Conservation (phyloP, 2,113 vertebrate species). For the Brevimyrus niger region DNA sequence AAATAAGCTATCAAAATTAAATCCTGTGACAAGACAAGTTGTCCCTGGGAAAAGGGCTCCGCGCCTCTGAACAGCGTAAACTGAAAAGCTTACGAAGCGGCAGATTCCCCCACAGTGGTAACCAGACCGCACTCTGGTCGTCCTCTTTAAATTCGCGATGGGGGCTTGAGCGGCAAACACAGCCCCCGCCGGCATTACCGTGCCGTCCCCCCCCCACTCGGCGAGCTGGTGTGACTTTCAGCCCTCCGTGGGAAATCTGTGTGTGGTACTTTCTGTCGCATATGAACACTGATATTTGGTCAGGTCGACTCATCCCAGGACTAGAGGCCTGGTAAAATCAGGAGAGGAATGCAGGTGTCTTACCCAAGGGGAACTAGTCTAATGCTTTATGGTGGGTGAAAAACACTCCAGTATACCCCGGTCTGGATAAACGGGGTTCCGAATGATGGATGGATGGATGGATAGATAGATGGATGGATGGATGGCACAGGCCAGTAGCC, state of each 20-base stretch:
- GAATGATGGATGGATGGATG: not conserved
- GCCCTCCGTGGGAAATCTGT: not conserved
- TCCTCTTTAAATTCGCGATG: slow-evolving; percentile 30
- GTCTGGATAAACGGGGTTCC: not conserved
- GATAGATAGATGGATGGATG: not conserved
- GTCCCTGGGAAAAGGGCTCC: not conserved
- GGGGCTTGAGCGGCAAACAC: slow-evolving; percentile 2
- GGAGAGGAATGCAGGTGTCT: not conserved
- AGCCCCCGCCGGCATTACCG: too few species aligned
- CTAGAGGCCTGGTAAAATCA: not conserved
- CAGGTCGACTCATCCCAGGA: not conserved
- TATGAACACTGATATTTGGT: not conserved
- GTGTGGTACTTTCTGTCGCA: not conserved
- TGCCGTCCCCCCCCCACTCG: too few species aligned
- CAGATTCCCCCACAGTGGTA: not conserved
- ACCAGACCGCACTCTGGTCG: slow-evolving; percentile 9
- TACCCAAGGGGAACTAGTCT: not conserved
- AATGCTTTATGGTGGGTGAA: not conserved
- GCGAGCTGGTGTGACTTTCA: too few species aligned
- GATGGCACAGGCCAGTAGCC: not conserved
- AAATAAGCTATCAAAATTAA: not conserved
- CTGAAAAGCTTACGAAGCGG: not conserved
- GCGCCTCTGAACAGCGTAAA: too few species aligned
- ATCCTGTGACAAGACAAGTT: not conserved
- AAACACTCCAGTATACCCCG: not conserved